Evolutionary conservation across 2,888 invertebrate genomes (phyloP).

Genomic region (Atrina japonica): DNA sequence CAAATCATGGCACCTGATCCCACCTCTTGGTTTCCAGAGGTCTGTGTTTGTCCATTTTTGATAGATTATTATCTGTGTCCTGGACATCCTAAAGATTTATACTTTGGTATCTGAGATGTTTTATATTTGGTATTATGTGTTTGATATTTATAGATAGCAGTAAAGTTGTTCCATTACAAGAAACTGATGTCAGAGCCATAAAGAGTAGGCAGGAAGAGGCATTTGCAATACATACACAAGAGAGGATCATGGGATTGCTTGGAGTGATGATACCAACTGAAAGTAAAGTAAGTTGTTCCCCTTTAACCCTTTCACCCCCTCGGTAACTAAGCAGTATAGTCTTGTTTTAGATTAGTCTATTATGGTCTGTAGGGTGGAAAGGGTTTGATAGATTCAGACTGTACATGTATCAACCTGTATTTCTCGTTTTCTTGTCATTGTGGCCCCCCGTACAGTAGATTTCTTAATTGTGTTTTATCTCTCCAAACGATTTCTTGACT

Average conservation of each 20-base stretch:
- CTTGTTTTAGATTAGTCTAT: conserved; percentile 45
- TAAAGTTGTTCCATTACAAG: conserved; percentile 49
- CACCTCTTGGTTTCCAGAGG: too few relatives aligned
- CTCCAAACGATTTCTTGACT: too few relatives aligned
- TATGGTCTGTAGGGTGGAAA: too few relatives aligned
- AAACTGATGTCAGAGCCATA: conserved; percentile 52
- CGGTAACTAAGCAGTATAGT: not conserved
- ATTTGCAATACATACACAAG: conserved; percentile 78
- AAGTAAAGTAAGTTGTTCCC: conserved; percentile 44
- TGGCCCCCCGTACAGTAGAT: conserved; percentile 7
- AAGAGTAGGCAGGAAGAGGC: conserved; percentile 74
- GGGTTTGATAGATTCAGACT: conserved; percentile 16
- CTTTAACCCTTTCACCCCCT: too few relatives aligned
- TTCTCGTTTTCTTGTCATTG: not conserved
- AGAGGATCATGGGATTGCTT: conserved; percentile 78
- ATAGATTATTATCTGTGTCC: too few relatives aligned
- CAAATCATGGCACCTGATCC: too few relatives aligned
- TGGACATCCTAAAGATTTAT: too few relatives aligned
- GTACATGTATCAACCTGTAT: conserved; percentile 6
- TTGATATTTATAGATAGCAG: conserved; percentile 61
- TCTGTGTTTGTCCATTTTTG: too few relatives aligned
- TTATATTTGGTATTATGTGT: too few relatives aligned
- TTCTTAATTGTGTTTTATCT: too few relatives aligned
- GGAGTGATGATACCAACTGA: conserved; percentile 72
- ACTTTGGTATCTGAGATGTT: too few relatives aligned